Conservation (phyloP, 2,888 invertebrate genomes). For the Acanthoscelides obtectus region DNA sequence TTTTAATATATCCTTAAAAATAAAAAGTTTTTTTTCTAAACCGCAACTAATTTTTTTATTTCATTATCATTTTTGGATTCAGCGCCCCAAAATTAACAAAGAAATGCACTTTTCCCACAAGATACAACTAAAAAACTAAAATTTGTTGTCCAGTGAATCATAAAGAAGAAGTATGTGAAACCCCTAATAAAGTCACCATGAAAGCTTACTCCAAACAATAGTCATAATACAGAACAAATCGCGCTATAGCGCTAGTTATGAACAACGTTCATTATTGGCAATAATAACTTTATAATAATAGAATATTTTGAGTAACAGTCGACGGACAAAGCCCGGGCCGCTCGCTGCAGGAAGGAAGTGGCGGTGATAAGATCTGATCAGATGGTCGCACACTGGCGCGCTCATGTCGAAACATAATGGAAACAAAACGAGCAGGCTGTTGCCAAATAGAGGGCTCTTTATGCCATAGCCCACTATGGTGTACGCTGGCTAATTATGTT, state of each 20-base stretch:
- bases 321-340: slow-evolving; percentile 21
- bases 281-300: slow-evolving; percentile 35
- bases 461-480: slow-evolving; percentile 10
- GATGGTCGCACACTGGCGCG: slow-evolving; percentile 22
- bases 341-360: slow-evolving; percentile 37
- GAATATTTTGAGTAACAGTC: slow-evolving; percentile 32
- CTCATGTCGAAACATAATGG: slow-evolving; percentile 37
- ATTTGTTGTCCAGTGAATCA: too few species aligned
- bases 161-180: too few species aligned
- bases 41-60: too few species aligned
- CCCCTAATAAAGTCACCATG: too few species aligned
- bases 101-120: too few species aligned
- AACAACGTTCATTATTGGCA: slow-evolving; percentile 31
- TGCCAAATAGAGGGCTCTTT: slow-evolving; percentile 28
- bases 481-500: slow-evolving; percentile 1
- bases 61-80: too few species aligned
- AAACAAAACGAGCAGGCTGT: slow-evolving; percentile 33
- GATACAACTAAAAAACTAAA: too few species aligned
- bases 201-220: slow-evolving; percentile 10
- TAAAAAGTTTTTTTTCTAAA: too few species aligned
- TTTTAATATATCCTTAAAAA: too few species aligned
- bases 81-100: too few species aligned
- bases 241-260: slow-evolving; percentile 24
- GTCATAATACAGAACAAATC: slow-evolving; percentile 33
- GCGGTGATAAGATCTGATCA: slow-evolving; percentile 37